Base-by-base conservation (phyloP, 2,113 vertebrate genomes). In the Elaphurus davidianus region DNA sequence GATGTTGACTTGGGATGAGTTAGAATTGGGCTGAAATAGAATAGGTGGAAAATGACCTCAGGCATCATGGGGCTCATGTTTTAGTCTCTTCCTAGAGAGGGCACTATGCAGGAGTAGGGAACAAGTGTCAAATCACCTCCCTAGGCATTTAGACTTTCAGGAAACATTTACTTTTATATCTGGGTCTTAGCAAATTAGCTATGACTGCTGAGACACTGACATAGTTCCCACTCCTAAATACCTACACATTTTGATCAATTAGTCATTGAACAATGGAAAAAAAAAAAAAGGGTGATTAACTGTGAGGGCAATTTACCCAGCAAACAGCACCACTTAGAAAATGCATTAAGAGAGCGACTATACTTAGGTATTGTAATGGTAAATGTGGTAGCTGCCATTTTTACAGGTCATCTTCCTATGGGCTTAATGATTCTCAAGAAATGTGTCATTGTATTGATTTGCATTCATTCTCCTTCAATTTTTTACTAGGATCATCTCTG, bases 81-180 rank as follows among this genome's bases (percentile, higher is more conserved):
- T 84, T 54, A 23, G n/a, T 91, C 36, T 74, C 43, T 33, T 2
- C 9, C 30, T 6, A n/a, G 13, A 60, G 15, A 71, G 19, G 74
- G 28, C 5, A 62, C 1, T 52, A 3, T 50, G 7, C 7, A 6
- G 12, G 19, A 40, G 62, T 14, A 11, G 2, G 0, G 11, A 19
- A 27, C 6, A 27, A 27, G 3, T 21, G 5, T 40, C 47, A n/a
- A 57, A 45, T 30, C 2, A 1, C 1, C 30, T 52, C 3, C 5
- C 8, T 11, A 28, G 10, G 33, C 5, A 47, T 62, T 8, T 7
- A 64, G 25, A 59, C 11, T 54, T 78, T 47, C 12, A 52, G 36
- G 16, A 85, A 92, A 87, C 1, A 50, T 67, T 89, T 64, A 43
- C 3, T 83, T 71, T 59, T 89, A 27, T 7, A 59, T 40, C 2